These are phyloP conservation scores for Martes martes DNA, from an alignment of 2,113 vertebrate species.

Conservation along the genomic window DNA sequence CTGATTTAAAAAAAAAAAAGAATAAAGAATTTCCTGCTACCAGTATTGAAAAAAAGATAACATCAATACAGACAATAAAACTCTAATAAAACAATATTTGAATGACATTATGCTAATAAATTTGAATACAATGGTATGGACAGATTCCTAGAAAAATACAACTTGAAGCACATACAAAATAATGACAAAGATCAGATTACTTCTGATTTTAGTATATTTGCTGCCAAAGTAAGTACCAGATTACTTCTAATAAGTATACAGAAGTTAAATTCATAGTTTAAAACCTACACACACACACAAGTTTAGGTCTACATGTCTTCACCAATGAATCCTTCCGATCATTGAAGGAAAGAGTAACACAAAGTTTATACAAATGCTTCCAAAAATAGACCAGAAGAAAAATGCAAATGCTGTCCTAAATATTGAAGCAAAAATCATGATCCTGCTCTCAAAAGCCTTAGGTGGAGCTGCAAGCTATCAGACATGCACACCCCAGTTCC, in stretches of 20 bases:
- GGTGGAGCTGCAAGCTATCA: not conserved
- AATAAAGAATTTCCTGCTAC: not conserved
- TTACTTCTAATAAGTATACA: not conserved
- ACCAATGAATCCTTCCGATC: not conserved
- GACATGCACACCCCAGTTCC: not conserved
- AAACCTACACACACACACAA: not conserved
- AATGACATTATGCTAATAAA: not conserved
- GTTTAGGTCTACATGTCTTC: not conserved
- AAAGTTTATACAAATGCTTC: not conserved
- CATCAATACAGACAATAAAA: not conserved
- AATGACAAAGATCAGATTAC: not conserved
- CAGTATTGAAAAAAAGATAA: not conserved
- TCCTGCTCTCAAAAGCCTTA: too few species aligned
- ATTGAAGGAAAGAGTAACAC: not conserved
- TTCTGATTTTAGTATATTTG: too few species aligned
- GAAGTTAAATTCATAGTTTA: not conserved
- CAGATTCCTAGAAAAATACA: not conserved
- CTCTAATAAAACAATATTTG: not conserved
- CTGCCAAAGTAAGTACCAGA: too few species aligned
- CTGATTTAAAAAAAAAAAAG: not conserved
- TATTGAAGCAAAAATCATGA: not conserved
- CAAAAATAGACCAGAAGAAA: not conserved
- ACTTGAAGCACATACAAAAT: not conserved
- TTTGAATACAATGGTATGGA: too few species aligned
- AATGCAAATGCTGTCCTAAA: not conserved